phyloP scores from a whole-genome alignment of 2,797 vertebrate genomes.

The Hydrolagus colliei region DNA sequence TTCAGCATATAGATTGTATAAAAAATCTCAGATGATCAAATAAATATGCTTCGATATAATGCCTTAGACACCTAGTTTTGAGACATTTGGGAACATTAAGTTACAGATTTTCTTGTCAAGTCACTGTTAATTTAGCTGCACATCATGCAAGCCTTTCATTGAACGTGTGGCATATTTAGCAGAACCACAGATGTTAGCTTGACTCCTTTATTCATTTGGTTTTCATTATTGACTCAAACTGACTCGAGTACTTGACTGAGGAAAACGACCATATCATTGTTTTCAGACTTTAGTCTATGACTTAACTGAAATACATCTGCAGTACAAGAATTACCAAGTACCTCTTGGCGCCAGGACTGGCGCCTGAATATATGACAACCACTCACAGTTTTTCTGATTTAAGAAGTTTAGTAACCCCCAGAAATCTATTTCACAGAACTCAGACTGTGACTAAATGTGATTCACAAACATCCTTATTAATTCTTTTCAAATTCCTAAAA shows the following conservation, averaged over 20 bases:
- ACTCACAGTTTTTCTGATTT: conserved; percentile 48
- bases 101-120: conserved; percentile 52
- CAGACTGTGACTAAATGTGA: conserved; percentile 53
- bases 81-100: conserved; percentile 39
- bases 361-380: conserved; percentile 52
- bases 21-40: neutral
- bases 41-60: neutral
- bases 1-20: neutral
- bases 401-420: conserved; percentile 56
- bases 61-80: neutral
- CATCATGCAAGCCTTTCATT: conserved; percentile 63
- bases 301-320: conserved; percentile 66
- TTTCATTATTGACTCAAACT: conserved; percentile 72
- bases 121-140: conserved; percentile 53
- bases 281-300: conserved; percentile 67
- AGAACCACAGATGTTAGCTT: conserved; percentile 66
- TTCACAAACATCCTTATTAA: conserved; percentile 40
- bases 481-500: conserved; percentile 37
- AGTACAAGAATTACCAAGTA: conserved; percentile 61
- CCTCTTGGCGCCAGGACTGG: conserved; percentile 58
- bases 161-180: conserved; percentile 68
- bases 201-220: conserved; percentile 71
- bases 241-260: conserved; percentile 66
- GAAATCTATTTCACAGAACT: conserved; percentile 54
- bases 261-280: conserved; percentile 68